Conservation (phyloP, 1,140 invertebrate genomes). For the Cecropterus lyciades region DNA sequence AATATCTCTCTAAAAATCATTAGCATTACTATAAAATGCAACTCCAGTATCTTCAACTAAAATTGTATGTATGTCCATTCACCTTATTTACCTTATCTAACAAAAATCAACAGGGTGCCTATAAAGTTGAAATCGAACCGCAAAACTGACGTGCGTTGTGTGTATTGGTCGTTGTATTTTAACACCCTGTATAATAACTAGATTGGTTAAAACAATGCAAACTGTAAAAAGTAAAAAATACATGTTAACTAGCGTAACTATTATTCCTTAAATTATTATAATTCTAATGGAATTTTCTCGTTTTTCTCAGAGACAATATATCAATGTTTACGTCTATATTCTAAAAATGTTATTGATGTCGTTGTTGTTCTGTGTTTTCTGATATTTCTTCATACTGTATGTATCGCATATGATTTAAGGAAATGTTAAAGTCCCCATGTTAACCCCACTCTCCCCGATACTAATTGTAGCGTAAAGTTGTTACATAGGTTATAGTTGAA, state of each 20-base stretch:
- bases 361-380: conserved; percentile 22
- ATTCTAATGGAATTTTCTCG: conserved; percentile 25
- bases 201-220: not conserved
- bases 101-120: not conserved
- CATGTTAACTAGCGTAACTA: conserved; percentile 12
- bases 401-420: not conserved
- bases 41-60: too few species aligned
- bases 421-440: conserved; percentile 7
- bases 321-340: conserved; percentile 26
- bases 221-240: conserved; percentile 4
- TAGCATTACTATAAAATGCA: too few species aligned
- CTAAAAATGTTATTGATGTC: conserved; percentile 27
- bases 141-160: not conserved
- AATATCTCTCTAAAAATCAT: too few species aligned
- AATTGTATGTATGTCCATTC: too few species aligned
- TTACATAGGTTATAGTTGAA: conserved; percentile 21
- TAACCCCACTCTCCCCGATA: not conserved
- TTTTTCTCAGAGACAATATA: conserved; percentile 24
- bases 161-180: not conserved
- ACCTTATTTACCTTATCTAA: too few species aligned
- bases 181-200: not conserved
- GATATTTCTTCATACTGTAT: conserved; percentile 22
- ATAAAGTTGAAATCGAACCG: not conserved
- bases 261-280: conserved; percentile 19
- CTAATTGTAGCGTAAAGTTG: conserved; percentile 9